Percentiles rank a stretch among this genome's conserved stretches.
These are phyloP conservation scores for Carcinoscorpius rotundicauda DNA, from an alignment of 1,140 invertebrate genomes.

Conservation along the genomic window DNA sequence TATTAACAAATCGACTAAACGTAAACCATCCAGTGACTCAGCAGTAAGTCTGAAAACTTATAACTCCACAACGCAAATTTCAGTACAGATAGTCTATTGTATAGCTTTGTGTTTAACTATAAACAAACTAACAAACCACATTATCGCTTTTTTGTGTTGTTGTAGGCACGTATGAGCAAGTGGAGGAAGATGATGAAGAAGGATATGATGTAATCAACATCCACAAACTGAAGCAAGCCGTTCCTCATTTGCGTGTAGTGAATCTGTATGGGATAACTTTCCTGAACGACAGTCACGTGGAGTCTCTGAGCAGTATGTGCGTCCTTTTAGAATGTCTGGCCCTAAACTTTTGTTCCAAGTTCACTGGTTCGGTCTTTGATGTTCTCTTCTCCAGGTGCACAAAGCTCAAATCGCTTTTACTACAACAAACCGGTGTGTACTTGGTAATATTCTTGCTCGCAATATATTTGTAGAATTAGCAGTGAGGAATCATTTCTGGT, in stretches of 20 bases:
- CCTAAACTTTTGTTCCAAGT: constrained; percentile 91
- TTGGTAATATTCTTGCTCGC: too few relatives aligned
- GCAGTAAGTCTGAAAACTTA: too few relatives aligned
- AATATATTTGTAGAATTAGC: not conserved
- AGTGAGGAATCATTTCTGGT: not conserved
- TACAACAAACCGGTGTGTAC: constrained; percentile 83
- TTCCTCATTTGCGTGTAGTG: constrained; percentile 85
- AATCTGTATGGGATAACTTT: constrained; percentile 96
- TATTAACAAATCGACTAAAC: too few relatives aligned
- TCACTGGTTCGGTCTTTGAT: constrained; percentile 92
- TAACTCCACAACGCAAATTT: too few relatives aligned
- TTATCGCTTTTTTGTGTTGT: constrained; percentile 49
- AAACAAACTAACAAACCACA: too few relatives aligned
- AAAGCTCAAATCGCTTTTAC: constrained; percentile 75
- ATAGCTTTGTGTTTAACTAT: too few relatives aligned
- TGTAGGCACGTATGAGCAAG: constrained; percentile 97
- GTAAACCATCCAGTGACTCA: too few relatives aligned
- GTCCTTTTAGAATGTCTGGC: constrained; percentile 88
- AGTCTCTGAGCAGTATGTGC: constrained; percentile 63
- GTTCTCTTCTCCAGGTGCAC: constrained; percentile 84
- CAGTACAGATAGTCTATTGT: too few relatives aligned
- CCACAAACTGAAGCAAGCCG: constrained; percentile 93
- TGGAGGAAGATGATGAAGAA: constrained; percentile 97
- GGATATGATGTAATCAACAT: constrained; percentile 99
- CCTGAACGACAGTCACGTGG: constrained; percentile 95